Percentiles rank a stretch among this genome's conserved stretches.
These are phyloP conservation scores for Sus cebifrons DNA, from an alignment of 2,797 vertebrate genomes.

Conservation along the genomic window DNA sequence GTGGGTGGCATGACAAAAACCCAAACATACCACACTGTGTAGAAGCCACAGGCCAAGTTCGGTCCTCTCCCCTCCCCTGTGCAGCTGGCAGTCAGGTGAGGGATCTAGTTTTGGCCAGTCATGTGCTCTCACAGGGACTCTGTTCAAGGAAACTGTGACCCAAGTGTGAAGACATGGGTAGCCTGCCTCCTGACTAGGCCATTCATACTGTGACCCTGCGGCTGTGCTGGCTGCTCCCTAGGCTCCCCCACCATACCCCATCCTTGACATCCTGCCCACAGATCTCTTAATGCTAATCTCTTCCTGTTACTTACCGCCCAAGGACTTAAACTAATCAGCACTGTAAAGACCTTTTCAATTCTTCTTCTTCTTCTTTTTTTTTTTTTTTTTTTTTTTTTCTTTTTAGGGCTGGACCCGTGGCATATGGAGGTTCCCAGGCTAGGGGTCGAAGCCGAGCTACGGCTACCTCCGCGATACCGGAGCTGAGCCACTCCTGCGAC, in stretches of 20 bases:
- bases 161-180: neutral
- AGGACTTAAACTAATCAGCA: neutral
- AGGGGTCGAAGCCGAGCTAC: no score
- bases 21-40: rapidly evolving
- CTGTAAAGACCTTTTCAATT: no score
- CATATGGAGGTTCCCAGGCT: no score
- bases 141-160: neutral
- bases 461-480: no score
- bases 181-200: neutral
- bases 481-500: no score
- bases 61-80: neutral
- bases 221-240: neutral
- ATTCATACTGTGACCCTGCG: neutral
- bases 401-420: no score
- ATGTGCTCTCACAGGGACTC: neutral
- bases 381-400: no score
- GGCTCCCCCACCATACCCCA: neutral
- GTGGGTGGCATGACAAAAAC: no score
- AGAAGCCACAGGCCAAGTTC: neutral
- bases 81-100: no score
- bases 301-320: neutral
- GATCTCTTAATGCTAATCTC: neutral
- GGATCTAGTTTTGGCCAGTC: neutral
- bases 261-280: neutral
- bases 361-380: no score